Evolutionary conservation across 2,888 invertebrate genomes (phyloP).

Genomic region (Drepanosiphum platanoidis): DNA sequence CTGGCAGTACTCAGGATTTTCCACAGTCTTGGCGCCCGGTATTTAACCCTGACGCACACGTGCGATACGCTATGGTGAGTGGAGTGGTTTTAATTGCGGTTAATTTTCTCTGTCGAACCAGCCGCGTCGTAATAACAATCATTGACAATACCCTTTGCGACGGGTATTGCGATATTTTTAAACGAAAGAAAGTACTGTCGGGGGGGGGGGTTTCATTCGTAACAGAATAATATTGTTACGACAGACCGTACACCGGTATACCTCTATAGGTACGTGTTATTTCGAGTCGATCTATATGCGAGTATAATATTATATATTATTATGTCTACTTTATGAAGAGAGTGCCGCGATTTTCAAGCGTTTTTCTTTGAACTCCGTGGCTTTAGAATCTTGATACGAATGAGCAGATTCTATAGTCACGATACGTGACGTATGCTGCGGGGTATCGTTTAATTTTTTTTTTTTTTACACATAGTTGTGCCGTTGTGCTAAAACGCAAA

Average conservation of each 20-base stretch:
- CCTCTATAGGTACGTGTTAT: no score
- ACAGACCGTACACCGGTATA: no score
- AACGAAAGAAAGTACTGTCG: no score
- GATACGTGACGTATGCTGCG: background rate
- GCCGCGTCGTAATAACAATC: no score
- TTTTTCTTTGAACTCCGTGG: background rate
- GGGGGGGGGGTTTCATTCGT: no score
- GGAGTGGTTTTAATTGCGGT: background rate
- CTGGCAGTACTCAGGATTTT: constrained; percentile 87
- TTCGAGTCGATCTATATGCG: no score
- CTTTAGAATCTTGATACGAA: background rate
- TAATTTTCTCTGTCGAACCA: background rate
- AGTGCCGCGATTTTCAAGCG: no score
- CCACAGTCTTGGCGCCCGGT: constrained; percentile 86
- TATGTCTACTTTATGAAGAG: no score
- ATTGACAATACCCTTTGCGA: background rate
- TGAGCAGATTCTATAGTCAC: background rate
- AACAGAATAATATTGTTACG: no score
- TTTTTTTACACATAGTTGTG: no score
- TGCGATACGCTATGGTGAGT: constrained; percentile 87
- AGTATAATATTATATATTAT: no score
- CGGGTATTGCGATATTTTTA: no score
- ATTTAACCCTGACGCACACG: constrained; percentile 90
- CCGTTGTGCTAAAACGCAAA: background rate
- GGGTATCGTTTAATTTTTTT: background rate